Conservation (phyloP, 2,113 vertebrate species). For the Empidonax alnorum region DNA sequence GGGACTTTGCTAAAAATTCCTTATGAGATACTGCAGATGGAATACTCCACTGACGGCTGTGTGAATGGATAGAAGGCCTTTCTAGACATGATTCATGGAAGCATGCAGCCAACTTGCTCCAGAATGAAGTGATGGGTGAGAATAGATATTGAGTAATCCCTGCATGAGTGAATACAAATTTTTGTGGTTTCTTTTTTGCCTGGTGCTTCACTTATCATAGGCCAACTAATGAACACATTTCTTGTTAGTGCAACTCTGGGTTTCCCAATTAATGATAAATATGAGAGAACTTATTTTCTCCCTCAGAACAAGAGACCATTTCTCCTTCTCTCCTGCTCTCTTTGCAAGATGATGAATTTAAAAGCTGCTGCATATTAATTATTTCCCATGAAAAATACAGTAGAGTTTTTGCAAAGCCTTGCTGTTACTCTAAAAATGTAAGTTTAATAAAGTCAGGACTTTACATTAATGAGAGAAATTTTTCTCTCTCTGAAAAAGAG, state of each 20-base stretch:
- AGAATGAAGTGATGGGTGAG: neutral
- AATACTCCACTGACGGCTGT: neutral
- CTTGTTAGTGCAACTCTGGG: neutral
- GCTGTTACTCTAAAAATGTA: neutral
- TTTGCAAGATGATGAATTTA: neutral
- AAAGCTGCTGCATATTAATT: neutral
- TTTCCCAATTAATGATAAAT: neutral
- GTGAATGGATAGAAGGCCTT: neutral
- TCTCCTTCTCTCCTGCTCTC: neutral
- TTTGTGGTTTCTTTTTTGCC: neutral
- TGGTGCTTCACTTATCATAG: neutral
- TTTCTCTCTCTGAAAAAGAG: neutral
- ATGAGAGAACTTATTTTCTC: neutral
- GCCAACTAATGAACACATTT: neutral
- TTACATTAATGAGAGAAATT: neutral
- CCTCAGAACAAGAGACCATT: neutral
- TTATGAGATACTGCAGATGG: neutral
- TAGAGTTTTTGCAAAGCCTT: neutral
- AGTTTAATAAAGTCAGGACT: neutral
- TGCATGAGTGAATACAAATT: neutral
- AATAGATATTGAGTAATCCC: neutral
- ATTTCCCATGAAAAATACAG: neutral
- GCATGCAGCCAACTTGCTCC: neutral
- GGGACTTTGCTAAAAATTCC: neutral
- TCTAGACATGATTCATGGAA: neutral